A percentile compares a stretch with the other conserved stretches of the same genome.
phyloP scores from a whole-genome alignment of 2,797 vertebrate species.

The Falco concolor region DNA sequence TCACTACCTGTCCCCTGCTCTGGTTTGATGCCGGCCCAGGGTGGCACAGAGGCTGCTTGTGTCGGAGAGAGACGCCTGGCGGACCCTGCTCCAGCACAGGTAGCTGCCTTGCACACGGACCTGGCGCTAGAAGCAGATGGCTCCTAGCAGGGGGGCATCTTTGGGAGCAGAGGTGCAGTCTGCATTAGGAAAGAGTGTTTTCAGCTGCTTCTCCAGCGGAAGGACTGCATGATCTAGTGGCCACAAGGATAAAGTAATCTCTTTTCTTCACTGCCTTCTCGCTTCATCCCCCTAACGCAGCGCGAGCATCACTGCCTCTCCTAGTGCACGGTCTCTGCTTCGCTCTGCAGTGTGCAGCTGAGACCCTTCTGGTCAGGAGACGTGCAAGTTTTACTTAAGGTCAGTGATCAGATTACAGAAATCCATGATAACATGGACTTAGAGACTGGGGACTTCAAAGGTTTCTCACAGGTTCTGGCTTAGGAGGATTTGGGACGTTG shows the following conservation, averaged over 20 bases:
- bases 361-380: not conserved
- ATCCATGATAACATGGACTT: not conserved
- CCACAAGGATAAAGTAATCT: not conserved
- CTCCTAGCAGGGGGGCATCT: not conserved
- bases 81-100: not conserved
- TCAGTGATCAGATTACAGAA: not conserved
- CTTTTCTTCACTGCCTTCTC: not conserved
- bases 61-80: not conserved
- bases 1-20: not conserved
- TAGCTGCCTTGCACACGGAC: not conserved
- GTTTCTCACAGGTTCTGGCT: not conserved
- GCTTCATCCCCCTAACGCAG: not conserved
- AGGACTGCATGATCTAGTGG: not conserved
- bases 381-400: not conserved
- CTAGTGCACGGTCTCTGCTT: not conserved
- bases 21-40: not conserved
- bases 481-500: not conserved
- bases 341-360: not conserved
- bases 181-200: not conserved
- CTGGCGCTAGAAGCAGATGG: not conserved
- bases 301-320: not conserved
- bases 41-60: not conserved
- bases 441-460: not conserved
- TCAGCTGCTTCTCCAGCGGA: not conserved
- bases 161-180: not conserved